Base-by-base conservation (phyloP, 2,888 invertebrate genomes). In the Acheta domesticus region DNA sequence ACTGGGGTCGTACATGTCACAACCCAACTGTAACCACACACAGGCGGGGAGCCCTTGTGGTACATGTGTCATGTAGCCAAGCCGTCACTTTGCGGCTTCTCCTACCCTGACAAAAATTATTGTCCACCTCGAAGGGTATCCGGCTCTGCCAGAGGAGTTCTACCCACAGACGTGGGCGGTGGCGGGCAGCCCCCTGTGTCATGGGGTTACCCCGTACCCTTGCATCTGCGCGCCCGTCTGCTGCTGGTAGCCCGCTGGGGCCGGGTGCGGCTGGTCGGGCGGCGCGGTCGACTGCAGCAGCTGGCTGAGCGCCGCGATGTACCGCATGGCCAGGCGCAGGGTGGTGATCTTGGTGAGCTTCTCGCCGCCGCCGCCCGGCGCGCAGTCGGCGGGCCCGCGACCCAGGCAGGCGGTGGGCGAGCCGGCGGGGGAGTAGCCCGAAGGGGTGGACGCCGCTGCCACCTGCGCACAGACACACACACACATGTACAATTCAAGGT, bases 291-390 rank as follows among this genome's bases (percentile, higher is more conserved):
- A 12, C 75, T 85, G 84, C 81, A 94, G 87, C 0, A 92, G 91
- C 0, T 92, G 89, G n/a, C 91, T 92, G 78, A 96, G 87, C 19
- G 94, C 92, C 16, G 92, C 88, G 83, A 96, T 96, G 86, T 96
- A 96, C 85, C 93, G 92, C 93, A 96, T 94, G 48, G 96, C 96
- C 81, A 96, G 88, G 62, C 95, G 89, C 77, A 96, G 87, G 0
- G 96, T 96, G 8, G 96, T 95, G 83, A 96, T 96, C 88, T 96
- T 96, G 77, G 96, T 96, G 82, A 95, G 88, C 86, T 95, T 95
- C 85, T 95, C 94, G 86, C 92, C 92, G 74, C 83, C 80, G 83
- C 83, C 82, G 79, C 80, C 83, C 49, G 20, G 1, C 5, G 21
- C 14, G 75, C 75, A 19, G 21, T 16, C n/a, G 75, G 16, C 2